phyloP scores from a whole-genome alignment of 2,888 invertebrate genomes.

The Lypha dubia region DNA sequence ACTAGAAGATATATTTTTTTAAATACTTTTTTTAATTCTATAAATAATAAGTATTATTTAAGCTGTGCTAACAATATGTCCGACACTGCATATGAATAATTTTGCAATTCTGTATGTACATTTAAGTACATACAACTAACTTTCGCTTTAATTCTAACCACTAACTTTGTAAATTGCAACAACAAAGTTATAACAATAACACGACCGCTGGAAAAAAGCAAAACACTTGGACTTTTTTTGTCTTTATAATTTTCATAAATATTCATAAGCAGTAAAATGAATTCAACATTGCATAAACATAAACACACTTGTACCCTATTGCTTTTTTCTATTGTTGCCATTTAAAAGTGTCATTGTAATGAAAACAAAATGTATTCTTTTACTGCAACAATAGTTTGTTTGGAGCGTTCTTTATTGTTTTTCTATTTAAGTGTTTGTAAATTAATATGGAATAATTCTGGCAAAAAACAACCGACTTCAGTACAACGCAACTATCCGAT shows the following conservation, averaged over 20 bases:
- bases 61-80: not conserved
- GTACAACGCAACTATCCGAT: too few relatives aligned
- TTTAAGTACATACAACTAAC: constrained; percentile 50
- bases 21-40: not conserved
- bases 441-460: too few relatives aligned
- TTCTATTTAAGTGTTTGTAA: constrained; percentile 46
- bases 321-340: constrained; percentile 6
- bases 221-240: constrained; percentile 37
- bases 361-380: constrained; percentile 35
- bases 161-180: constrained; percentile 37
- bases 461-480: too few relatives aligned
- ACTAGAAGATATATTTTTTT: not conserved
- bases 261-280: constrained; percentile 36
- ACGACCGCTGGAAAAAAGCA: not conserved
- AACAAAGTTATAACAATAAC: not conserved
- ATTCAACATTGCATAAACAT: not conserved
- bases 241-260: constrained; percentile 27
- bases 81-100: constrained; percentile 2
- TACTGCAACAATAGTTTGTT: constrained; percentile 27
- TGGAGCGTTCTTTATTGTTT: not conserved
- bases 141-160: constrained; percentile 64
- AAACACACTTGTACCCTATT: not conserved
- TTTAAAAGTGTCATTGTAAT: constrained; percentile 39
- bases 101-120: constrained; percentile 9
- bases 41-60: not conserved